Conservation (phyloP, 1,140 invertebrate genomes). For the Caenorhabditis tropicalis region DNA sequence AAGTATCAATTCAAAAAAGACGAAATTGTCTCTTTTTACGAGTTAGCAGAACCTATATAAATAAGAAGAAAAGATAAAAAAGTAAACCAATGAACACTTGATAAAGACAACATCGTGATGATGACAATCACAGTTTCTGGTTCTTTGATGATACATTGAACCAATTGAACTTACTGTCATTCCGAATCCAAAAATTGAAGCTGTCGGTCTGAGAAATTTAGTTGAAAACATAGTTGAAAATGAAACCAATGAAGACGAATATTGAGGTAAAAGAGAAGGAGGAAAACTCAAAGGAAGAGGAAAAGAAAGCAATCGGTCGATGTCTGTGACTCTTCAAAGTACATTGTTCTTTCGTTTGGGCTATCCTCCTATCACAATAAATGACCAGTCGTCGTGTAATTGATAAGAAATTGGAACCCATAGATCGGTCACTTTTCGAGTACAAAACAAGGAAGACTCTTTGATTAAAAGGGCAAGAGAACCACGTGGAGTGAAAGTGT, state of each 20-base stretch:
- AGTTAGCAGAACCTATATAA: background rate
- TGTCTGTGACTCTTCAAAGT: constrained; percentile 37
- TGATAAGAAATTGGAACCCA: constrained; percentile 15
- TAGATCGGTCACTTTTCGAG: constrained; percentile 29
- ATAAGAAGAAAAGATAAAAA: background rate
- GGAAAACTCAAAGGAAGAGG: background rate
- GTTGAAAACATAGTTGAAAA: constrained; percentile 21
- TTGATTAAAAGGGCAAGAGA: background rate
- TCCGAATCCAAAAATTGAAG: constrained; percentile 10
- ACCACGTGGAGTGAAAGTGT: too few relatives aligned
- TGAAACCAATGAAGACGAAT: background rate
- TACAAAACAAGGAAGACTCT: background rate
- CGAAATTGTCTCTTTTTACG: background rate
- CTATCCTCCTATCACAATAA: constrained; percentile 19
- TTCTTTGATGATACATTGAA: background rate
- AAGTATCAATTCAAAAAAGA: too few relatives aligned
- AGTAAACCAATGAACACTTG: background rate
- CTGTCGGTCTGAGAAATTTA: background rate
- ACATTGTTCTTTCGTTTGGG: background rate
- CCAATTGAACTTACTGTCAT: constrained; percentile 17
- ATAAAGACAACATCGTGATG: background rate
- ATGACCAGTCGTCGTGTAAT: constrained; percentile 21
- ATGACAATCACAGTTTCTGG: background rate
- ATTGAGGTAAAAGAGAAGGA: background rate
- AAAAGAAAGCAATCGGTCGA: background rate